Percentiles rank a stretch among this genome's conserved stretches.
Conservation (phyloP, 2,113 vertebrate genomes). For the Brienomyrus longianalis region DNA sequence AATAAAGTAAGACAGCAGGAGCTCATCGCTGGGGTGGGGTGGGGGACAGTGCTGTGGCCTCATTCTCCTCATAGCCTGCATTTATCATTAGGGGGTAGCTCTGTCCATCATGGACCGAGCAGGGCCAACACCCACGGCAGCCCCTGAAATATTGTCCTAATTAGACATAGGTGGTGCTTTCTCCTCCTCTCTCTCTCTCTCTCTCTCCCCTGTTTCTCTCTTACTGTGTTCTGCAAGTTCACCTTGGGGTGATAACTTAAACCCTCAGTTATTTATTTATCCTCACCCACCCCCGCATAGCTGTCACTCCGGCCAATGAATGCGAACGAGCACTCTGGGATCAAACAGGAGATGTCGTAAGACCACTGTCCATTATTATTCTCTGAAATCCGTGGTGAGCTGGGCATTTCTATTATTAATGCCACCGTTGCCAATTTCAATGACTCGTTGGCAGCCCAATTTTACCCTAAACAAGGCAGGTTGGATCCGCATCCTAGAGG, state of each 20-base stretch:
- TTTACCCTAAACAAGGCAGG: not conserved
- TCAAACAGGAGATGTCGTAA: not conserved
- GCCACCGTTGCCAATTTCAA: not conserved
- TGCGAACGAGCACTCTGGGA: not conserved
- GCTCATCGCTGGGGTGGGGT: not conserved
- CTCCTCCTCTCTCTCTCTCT: not conserved
- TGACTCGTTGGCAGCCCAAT: not conserved
- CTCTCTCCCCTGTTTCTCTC: not conserved
- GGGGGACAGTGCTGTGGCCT: conserved; percentile 20
- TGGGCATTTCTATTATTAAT: not conserved
- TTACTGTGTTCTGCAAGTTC: conserved; percentile 16
- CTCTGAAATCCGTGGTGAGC: not conserved
- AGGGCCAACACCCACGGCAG: conserved; percentile 10
- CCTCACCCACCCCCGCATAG: not conserved
- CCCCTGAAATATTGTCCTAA: conserved; percentile 27
- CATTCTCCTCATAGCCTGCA: conserved; percentile 36
- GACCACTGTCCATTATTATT: not conserved
- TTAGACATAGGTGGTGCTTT: conserved; percentile 26
- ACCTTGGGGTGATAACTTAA: not conserved
- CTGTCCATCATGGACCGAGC: conserved; percentile 29
- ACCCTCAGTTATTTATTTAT: not conserved
- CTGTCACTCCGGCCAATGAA: not conserved
- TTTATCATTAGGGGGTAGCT: conserved; percentile 33
- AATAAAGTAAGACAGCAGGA: not conserved
- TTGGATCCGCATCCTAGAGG: not conserved